Percentiles rank a stretch among this genome's conserved stretches.
Evolutionary conservation across 2,113 vertebrate genomes (phyloP).

Genomic region (Nipponia nippon): DNA sequence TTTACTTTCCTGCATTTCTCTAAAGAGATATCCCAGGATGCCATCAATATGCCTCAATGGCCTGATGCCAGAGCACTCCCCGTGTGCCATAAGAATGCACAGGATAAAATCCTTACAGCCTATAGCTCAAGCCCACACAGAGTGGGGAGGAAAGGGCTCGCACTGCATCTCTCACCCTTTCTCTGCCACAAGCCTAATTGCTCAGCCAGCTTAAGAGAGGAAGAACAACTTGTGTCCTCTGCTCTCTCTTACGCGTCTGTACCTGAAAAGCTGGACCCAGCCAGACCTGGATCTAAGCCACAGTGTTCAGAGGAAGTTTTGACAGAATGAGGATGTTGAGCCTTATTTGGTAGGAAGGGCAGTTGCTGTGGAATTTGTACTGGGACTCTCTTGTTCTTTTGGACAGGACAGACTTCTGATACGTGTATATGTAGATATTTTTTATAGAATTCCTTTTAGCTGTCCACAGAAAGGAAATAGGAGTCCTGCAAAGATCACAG

Average conservation of each 20-base stretch:
- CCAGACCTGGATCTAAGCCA: background rate
- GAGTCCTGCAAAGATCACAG: background rate
- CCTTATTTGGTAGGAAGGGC: background rate
- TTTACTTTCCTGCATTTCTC: background rate
- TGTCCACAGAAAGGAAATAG: background rate
- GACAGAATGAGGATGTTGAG: background rate
- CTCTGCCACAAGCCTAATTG: constrained; percentile 13
- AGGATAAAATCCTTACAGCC: background rate
- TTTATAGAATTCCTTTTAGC: background rate
- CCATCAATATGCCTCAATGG: background rate
- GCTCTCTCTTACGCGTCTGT: background rate
- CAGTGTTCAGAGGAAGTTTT: background rate
- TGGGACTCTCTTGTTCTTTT: background rate
- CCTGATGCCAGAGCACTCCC: background rate
- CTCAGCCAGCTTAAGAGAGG: background rate
- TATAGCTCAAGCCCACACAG: background rate
- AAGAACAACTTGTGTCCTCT: background rate
- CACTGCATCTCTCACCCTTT: background rate
- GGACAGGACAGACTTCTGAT: background rate
- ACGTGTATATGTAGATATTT: background rate
- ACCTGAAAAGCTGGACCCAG: background rate
- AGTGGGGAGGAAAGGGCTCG: background rate
- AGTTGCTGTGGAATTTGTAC: background rate
- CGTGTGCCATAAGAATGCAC: background rate
- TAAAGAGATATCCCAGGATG: background rate